Evolutionary conservation across 2,113 vertebrate species (phyloP).

Genomic region (Chelonoidis abingdonii): DNA sequence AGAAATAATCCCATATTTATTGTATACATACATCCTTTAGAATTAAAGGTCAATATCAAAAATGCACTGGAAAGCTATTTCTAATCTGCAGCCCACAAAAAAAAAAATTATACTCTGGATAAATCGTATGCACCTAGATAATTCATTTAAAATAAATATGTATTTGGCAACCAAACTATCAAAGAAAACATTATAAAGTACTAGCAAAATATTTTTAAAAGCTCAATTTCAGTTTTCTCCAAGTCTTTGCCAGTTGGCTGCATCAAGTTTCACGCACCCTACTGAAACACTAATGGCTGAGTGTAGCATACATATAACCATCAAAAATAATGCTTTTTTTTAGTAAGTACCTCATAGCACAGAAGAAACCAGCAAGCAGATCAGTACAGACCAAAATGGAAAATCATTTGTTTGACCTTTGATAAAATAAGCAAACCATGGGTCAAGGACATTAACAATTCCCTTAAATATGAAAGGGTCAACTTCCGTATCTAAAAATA

Average conservation of each 20-base stretch:
- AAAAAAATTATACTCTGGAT: not conserved
- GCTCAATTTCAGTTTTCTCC: not conserved
- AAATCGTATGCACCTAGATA: not conserved
- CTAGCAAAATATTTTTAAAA: not conserved
- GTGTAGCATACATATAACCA: not conserved
- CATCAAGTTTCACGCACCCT: not conserved
- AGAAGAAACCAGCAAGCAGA: not conserved
- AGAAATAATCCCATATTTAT: constrained; percentile 23
- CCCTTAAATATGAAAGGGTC: constrained; percentile 22
- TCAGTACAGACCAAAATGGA: not conserved
- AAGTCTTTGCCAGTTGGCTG: not conserved
- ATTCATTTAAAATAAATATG: not conserved
- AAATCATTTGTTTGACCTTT: not conserved
- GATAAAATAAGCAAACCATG: constrained; percentile 5
- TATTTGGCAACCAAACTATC: not conserved
- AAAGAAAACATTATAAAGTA: not conserved
- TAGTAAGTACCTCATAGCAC: not conserved
- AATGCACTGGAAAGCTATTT: not conserved
- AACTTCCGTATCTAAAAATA: constrained; percentile 28
- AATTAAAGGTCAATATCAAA: constrained; percentile 21
- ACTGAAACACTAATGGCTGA: not conserved
- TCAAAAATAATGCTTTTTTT: not conserved
- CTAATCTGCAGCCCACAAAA: not conserved
- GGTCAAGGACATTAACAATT: not conserved
- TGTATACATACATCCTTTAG: constrained; percentile 9